phyloP scores from a whole-genome alignment of 1,140 invertebrate genomes.

The Drosophila hydei region DNA sequence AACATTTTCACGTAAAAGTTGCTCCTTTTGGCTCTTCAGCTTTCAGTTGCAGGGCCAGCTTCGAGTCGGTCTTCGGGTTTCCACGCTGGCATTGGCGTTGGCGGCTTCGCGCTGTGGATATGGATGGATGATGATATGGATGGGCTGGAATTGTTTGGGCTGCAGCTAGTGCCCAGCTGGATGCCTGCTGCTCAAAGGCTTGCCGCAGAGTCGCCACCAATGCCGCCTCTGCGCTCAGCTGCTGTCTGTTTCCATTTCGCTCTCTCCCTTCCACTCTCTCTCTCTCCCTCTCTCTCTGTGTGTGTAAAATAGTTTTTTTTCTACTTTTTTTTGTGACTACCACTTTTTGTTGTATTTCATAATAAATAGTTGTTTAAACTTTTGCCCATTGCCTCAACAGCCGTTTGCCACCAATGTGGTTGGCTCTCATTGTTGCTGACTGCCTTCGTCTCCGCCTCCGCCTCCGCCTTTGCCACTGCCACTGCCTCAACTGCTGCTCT shows the following conservation, averaged over 20 bases:
- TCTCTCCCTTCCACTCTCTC: conserved; percentile 12
- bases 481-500: conserved; percentile 45
- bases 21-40: conserved; percentile 62
- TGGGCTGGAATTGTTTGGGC: conserved; percentile 42
- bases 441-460: conserved; percentile 11
- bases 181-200: conserved; percentile 57
- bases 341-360: conserved; percentile 73
- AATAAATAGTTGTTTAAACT: conserved; percentile 82
- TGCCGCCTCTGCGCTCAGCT: conserved; percentile 64
- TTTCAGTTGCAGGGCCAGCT: conserved; percentile 36
- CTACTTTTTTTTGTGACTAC: conserved; percentile 48
- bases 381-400: conserved; percentile 63
- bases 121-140: conserved; percentile 31
- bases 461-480: conserved; percentile 9
- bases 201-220: conserved; percentile 48
- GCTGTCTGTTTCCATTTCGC: conserved; percentile 59
- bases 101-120: conserved; percentile 19
- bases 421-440: conserved; percentile 46
- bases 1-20: conserved; percentile 82
- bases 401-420: conserved; percentile 77
- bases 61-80: conserved; percentile 17
- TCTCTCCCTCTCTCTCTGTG: neutral
- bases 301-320: conserved; percentile 66
- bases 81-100: conserved; percentile 1
- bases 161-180: conserved; percentile 29